Base-by-base conservation (phyloP, 2,113 vertebrate species). In the Engystomops pustulosus region DNA sequence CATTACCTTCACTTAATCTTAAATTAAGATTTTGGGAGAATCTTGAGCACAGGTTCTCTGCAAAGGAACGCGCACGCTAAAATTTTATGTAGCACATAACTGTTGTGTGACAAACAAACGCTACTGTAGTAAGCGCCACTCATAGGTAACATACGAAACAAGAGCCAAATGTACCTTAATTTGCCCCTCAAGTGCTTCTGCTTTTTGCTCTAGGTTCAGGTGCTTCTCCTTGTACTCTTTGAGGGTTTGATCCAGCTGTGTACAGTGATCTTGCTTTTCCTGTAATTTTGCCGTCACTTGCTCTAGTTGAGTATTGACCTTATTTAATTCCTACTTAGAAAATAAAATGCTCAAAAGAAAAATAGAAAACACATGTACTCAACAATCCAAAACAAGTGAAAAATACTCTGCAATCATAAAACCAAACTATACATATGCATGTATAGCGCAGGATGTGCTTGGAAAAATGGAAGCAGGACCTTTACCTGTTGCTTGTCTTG, bases 401-500 rank as follows among this genome's bases (percentile, higher is more conserved):
- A 25, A n/a, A n/a, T 23, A n/a, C 15, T 32, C 4, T 4, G 15
- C 30, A 4, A 11, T 27, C 30, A 30, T 65, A 4, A 32, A 15
- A 27, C 25, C 27, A 32, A 18, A 32, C 10, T 14, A 12, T 25
- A 36, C 4, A 34, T 2, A 10, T 5, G 3, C 3, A n/a, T 23
- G 4, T n/a, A 20, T 12, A 51, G 15, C 6, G 18, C 15, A 15
- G 3, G 15, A 34, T 0, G 3, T 49, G 71, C 3, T 30, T 32
- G 30, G 71, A 10, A 14, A 41, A 8, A 60, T 25, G 25, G 32
- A 34, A 60, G 34, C 20, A 36, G 7, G 12, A 34, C n/a, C n/a
- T 10, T 55, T 77, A 95, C 98, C 95, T 98, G 98, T 79, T 99
- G 97, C 84, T 99, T 99, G 89, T 99, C 98, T 90, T 99, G 98